Base-by-base conservation (phyloP, 2,797 vertebrate genomes). In the Anabas testudineus region DNA sequence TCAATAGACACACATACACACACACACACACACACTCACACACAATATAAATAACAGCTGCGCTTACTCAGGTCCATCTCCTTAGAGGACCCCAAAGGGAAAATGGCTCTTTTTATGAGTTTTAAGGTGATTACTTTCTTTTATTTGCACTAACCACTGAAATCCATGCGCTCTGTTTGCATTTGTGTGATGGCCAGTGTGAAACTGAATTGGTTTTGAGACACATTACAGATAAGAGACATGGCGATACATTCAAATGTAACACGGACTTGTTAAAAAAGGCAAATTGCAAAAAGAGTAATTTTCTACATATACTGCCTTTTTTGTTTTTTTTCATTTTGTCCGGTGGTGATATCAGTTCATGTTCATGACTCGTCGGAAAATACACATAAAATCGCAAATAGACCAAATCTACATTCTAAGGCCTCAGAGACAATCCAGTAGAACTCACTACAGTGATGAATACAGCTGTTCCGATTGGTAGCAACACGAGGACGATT, bases 91-190 rank as follows among this genome's bases (percentile, higher is more conserved):
- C 65, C 70, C 61, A 0, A 9, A 13, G 78, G 78, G 71, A 78
- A 60, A 73, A 52, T 2, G 3, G 24, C 46, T 74, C 48, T 51
- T 82, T 87, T 87, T 87, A 85, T 83, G 67, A 79, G 67, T 81
- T 89, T 88, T 84, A 82, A 82, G 71, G 74, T 78, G 80, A 91
- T 91, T 90, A 82, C 86, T 78, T 86, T 82, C 70, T 87, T 83
- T 81, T 80, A 81, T 90, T 89, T 88, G 74, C 83, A 48, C 78
- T 53, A 30, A 61, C 70, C 57, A 48, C 58, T 51, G 80, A 86
- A 56, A 82, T 87, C 61, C 32, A 8, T 16, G 22, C 39, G 68
- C 81, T 81, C 26, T 85, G 86, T 92, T 91, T 91, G 83, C 82
- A 67, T 77, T 77, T 36, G 48, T 57, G 51, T 54, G 78, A 81